These are phyloP conservation scores for Caenorhabditis inopinata DNA, from an alignment of 1,140 invertebrate species.

Conservation along the genomic window DNA sequence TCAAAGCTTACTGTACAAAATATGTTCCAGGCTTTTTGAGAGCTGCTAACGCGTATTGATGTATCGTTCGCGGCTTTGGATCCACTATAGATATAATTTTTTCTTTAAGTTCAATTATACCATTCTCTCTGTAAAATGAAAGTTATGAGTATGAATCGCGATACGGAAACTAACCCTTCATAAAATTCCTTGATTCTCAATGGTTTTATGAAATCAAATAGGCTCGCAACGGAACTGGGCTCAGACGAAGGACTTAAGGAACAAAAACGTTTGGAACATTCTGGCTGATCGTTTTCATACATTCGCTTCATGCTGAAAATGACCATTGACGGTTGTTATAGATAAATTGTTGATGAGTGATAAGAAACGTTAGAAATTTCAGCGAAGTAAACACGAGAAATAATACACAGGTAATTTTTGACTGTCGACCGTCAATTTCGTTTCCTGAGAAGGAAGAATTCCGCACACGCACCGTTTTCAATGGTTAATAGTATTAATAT, in stretches of 20 bases:
- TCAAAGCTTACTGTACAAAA: not conserved
- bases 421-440: too few species aligned
- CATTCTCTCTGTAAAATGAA: not conserved
- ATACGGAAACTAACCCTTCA: not conserved
- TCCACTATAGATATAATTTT: not conserved
- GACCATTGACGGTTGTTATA: not conserved
- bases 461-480: too few species aligned
- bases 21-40: not conserved
- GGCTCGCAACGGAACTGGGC: not conserved
- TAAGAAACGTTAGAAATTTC: not conserved
- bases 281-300: not conserved
- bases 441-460: too few species aligned
- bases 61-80: not conserved
- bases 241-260: not conserved
- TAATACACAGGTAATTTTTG: too few species aligned
- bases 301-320: slow-evolving; percentile 16
- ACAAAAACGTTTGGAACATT: not conserved
- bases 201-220: not conserved
- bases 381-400: not conserved
- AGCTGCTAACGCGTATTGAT: not conserved
- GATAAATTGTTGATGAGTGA: not conserved
- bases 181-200: not conserved
- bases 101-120: not conserved
- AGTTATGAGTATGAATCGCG: too few species aligned
- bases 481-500: too few species aligned